Base-by-base conservation (phyloP, 1,140 invertebrate species). In the Calephelis virginiensis region DNA sequence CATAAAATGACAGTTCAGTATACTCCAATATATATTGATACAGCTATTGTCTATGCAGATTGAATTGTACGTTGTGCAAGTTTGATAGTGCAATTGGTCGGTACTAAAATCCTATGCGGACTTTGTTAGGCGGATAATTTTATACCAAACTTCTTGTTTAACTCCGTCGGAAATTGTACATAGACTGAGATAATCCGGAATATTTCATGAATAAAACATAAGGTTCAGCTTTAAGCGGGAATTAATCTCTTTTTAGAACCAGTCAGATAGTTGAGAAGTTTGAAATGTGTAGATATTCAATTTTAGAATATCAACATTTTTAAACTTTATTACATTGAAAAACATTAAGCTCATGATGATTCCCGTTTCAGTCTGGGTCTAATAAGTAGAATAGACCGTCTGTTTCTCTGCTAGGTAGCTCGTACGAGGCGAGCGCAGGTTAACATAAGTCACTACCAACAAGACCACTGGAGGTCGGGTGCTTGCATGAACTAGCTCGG, bases 181-280 rank as follows among this genome's bases (percentile, higher is more conserved):
- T 17, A 59, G 53, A 59, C 53, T 59, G 53, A 59, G 17, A 59
- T 59, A 59, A 59, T 59, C 53, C 53, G 53, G 53, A 59, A 59
- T 28, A 59, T 59, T 37, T 38, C 53, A 59, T 59, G 53, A 59
- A 59, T 59, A 59, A 59, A 37, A 12, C 53, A 59, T 59, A 37
- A 59, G 53, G 28, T 59, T 59, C 28, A 59, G 37, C 28, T 59
- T 59, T 38, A 59, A 59, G 37, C 17, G 9, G 50, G 11, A 28
- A 53, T 53, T 56, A 37, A 56, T 56, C 17, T 37, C 50, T 37
- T 5, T 7, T 40, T 40, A 40, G 4, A 40, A 40, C 38, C 38
- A 7, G 38, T 40, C 38, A n/a, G n/a, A 40, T 40, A 40, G 38
- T 40, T 40, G 38, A 40, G 38, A 40, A 40, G 38, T 40, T 40